Evolutionary conservation across 2,113 vertebrate species (phyloP).

Genomic region (Jaculus jaculus): DNA sequence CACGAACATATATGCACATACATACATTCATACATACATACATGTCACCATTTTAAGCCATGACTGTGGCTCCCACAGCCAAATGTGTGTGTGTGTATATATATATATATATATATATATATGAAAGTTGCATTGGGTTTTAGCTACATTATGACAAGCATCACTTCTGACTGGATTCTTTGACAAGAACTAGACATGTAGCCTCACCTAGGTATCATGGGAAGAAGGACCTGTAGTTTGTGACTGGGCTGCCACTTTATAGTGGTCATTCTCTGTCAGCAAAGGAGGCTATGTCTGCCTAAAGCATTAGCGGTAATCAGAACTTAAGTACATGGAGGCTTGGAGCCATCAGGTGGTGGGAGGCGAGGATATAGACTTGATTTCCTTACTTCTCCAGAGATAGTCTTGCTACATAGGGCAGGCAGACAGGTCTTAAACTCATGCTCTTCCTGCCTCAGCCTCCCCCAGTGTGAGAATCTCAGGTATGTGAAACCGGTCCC

Average conservation of each 20-base stretch:
- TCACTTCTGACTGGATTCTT: neutral
- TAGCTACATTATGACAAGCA: neutral
- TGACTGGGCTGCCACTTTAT: neutral
- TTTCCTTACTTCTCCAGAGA: neutral
- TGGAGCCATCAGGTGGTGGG: neutral
- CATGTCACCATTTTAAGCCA: neutral
- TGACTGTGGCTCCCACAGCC: neutral
- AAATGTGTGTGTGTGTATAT: no score
- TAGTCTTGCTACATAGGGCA: neutral
- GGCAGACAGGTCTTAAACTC: neutral
- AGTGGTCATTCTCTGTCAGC: neutral
- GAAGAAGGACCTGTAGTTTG: neutral
- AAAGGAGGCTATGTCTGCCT: neutral
- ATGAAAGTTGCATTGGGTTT: neutral
- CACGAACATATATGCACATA: no score
- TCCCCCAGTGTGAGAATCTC: neutral
- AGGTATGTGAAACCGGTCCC: neutral
- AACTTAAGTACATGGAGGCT: neutral
- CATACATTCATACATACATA: neutral
- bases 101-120: no score
- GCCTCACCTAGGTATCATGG: neutral
- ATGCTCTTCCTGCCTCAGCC: neutral
- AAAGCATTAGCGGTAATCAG: neutral
- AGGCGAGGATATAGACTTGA: neutral
- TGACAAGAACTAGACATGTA: neutral